These are phyloP conservation scores for Steinernema hermaphroditum DNA, from an alignment of 2,888 invertebrate species.

Conservation along the genomic window DNA sequence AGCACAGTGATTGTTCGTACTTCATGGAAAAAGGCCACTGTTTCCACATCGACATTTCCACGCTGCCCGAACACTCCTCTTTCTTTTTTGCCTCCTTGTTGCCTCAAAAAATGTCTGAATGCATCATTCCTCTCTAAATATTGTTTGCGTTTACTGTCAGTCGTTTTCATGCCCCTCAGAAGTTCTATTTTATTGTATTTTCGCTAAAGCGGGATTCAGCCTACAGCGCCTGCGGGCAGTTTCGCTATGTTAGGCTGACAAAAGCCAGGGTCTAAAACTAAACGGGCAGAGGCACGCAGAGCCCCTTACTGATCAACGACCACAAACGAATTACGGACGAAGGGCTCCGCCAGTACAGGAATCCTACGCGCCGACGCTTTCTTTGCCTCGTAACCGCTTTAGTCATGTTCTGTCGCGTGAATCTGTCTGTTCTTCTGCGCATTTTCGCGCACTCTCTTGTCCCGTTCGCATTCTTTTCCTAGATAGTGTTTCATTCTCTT, in stretches of 20 bases:
- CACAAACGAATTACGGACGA: neutral
- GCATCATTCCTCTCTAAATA: conserved; percentile 22
- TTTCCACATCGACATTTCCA: neutral
- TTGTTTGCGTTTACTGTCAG: neutral
- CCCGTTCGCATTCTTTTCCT: neutral
- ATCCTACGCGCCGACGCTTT: neutral
- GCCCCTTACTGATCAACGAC: conserved; percentile 21
- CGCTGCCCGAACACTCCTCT: neutral
- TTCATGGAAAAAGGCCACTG: too few relatives aligned
- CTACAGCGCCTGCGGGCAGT: conserved; percentile 4
- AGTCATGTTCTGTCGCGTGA: neutral
- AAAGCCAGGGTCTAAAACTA: neutral
- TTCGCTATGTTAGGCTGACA: neutral
- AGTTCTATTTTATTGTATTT: conserved; percentile 3
- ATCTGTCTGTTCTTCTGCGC: conserved; percentile 3
- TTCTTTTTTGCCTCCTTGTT: neutral
- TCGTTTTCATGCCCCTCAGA: too few relatives aligned
- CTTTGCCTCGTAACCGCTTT: conserved; percentile 9
- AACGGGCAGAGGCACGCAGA: neutral
- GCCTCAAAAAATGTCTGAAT: neutral
- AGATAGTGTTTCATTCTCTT: conserved; percentile 3
- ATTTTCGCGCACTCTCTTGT: neutral
- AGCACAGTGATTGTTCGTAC: too few relatives aligned
- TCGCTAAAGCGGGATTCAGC: conserved; percentile 16
- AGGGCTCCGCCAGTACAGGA: neutral